A percentile compares a stretch with the other conserved stretches of the same genome.
These are phyloP conservation scores for Psix sp. DNA, from an alignment of 1,140 invertebrate species.

Conservation along the genomic window DNA sequence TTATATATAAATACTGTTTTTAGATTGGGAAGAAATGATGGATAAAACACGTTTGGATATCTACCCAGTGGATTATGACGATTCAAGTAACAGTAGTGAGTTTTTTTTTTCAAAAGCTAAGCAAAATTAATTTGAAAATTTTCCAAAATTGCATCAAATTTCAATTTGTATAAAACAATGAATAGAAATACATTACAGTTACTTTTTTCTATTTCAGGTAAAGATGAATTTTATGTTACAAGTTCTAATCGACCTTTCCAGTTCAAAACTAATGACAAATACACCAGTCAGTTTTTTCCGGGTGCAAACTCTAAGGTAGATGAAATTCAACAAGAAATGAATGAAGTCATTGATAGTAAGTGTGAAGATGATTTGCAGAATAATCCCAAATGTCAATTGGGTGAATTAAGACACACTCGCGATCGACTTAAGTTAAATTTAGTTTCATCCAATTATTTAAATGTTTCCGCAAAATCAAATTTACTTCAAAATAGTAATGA, in stretches of 20 bases:
- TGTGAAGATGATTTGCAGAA: not conserved
- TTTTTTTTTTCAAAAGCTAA: conserved; percentile 14
- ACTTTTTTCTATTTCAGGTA: conserved; percentile 62
- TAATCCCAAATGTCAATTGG: conserved; percentile 71
- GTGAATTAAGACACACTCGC: conserved; percentile 85
- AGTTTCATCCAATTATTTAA: conserved; percentile 73
- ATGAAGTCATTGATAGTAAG: too few species aligned
- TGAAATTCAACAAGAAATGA: conserved; percentile 16
- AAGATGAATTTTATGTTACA: conserved; percentile 84
- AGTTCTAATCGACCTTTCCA: conserved; percentile 84
- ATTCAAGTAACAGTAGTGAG: conserved; percentile 66
- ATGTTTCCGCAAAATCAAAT: conserved; percentile 16
- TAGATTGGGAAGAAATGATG: conserved; percentile 75
- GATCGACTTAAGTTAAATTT: conserved; percentile 85
- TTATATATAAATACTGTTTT: too few species aligned
- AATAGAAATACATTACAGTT: too few species aligned
- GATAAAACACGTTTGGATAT: conserved; percentile 70
- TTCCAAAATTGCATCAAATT: not conserved
- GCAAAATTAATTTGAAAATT: conserved; percentile 5
- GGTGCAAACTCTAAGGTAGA: conserved; percentile 69
- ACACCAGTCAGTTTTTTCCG: conserved; percentile 85
- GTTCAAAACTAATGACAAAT: conserved; percentile 77
- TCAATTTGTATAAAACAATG: not conserved
- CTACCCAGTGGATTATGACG: conserved; percentile 72
- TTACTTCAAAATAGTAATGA: conserved; percentile 35